Evolutionary conservation across 2,888 invertebrate species (phyloP).

Genomic region (Odiellus spinosus): DNA sequence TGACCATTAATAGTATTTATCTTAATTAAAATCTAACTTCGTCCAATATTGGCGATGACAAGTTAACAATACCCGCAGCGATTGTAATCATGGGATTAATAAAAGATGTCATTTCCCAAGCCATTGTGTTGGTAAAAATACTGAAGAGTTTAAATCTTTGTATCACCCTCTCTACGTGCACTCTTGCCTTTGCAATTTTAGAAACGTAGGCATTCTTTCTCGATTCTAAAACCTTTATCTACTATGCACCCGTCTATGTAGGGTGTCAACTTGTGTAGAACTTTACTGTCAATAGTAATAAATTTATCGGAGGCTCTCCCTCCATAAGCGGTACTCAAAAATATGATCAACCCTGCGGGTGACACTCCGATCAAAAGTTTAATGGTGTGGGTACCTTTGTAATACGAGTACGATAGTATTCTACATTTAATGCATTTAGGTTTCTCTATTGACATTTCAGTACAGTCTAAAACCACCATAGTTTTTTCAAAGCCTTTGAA

Average conservation of each 20-base stretch:
- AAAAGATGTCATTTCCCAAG: not conserved
- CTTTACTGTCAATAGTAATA: not conserved
- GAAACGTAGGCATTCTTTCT: not conserved
- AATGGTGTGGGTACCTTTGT: conserved; percentile 1
- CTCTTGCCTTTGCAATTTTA: not conserved
- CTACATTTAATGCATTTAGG: conserved; percentile 2
- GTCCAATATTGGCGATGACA: too few relatives aligned
- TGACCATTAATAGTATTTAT: too few relatives aligned
- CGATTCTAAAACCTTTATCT: conserved; percentile 6
- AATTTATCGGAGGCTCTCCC: conserved; percentile 2
- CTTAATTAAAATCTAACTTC: too few relatives aligned
- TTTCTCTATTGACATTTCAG: conserved; percentile 4
- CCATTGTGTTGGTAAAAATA: not conserved
- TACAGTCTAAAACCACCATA: conserved; percentile 2
- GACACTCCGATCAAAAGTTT: conserved; percentile 3
- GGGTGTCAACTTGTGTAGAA: conserved; percentile 2
- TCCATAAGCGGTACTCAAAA: conserved; percentile 5
- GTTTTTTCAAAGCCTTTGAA: not conserved
- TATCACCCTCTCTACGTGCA: conserved; percentile 1
- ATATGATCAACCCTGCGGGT: conserved; percentile 2
- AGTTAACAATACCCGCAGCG: too few relatives aligned
- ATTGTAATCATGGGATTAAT: too few relatives aligned
- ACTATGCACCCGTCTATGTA: conserved; percentile 1
- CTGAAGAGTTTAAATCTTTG: not conserved
- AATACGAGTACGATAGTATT: conserved; percentile 1